Base-by-base conservation (phyloP, 2,797 vertebrate species). In the Florisuga fusca region DNA sequence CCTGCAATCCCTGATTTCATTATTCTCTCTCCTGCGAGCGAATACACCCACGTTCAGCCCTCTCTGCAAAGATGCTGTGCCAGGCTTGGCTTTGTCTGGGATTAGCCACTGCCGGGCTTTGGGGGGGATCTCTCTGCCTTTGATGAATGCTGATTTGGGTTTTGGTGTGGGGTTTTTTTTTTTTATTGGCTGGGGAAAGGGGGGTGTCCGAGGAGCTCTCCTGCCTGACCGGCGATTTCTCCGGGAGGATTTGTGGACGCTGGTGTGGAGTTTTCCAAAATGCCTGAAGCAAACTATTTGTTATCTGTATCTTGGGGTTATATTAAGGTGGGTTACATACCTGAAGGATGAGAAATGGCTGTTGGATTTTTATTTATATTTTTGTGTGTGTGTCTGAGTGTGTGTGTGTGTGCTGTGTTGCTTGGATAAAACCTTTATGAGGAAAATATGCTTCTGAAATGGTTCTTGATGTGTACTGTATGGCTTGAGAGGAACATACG, bases 251-350 rank as follows among this genome's bases (percentile, higher is more conserved):
- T 95, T 95, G 97, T 96, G 98, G 98, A 92, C 89, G 78, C 82
- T 90, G 96, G 96, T 81, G 95, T 97, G 97, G 98, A 98, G 91
- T 94, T 96, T 97, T 99, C 98, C 98, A 98, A 98, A 98, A 99
- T 99, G 99, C 99, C 99, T 95, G 99, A 99, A 98, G 98, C 98
- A 96, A 99, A 99, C 98, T 99, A 99, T 98, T 98, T 99, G 96
- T 98, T 99, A 87, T 99, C 99, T 80, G 99, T 99, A 83, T 99
- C 99, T 97, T 99, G 99, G 99, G 99, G 99, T 97, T 99, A 99
- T 94, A 99, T 99, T 95, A 99, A 99, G 99, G 99, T 99, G 98
- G 99, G 99, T 99, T 95, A 89, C 4, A 33, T 93, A 94, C 45
- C 81, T 75, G 90, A 13, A 59, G 36, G 82, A 2, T 82, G 34